A percentile compares a stretch with the other conserved stretches of the same genome.
These are phyloP conservation scores for Coilia nasus DNA, from an alignment of 2,797 vertebrate genomes.

Conservation along the genomic window DNA sequence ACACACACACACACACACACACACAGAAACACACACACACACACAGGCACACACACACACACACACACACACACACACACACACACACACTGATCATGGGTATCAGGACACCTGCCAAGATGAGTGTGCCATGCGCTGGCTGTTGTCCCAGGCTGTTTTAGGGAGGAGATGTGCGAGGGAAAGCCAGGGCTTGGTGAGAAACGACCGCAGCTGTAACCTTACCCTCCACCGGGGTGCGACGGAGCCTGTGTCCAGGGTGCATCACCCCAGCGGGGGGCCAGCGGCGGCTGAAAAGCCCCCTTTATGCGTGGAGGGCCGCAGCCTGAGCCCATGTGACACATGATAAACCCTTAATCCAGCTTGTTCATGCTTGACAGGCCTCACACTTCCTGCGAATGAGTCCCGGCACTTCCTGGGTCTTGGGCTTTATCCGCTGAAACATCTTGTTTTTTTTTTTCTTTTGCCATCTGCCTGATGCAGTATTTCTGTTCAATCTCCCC, in stretches of 20 bases:
- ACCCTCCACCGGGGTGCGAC: slow-evolving; percentile 26
- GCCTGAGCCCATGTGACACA: slow-evolving; percentile 46
- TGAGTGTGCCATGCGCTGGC: slow-evolving; percentile 24
- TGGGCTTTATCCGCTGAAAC: neutral
- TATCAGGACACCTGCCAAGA: neutral
- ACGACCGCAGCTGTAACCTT: slow-evolving; percentile 36
- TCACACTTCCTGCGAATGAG: slow-evolving; percentile 50
- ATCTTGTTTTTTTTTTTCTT: slow-evolving; percentile 22
- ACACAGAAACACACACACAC: neutral
- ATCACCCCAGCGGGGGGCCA: slow-evolving; percentile 28
- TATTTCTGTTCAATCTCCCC: slow-evolving; percentile 31
- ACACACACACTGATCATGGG: neutral
- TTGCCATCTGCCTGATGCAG: slow-evolving; percentile 23
- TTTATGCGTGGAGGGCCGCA: slow-evolving; percentile 45
- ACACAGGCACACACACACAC: neutral
- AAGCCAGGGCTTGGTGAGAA: slow-evolving; percentile 33
- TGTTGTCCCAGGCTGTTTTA: slow-evolving; percentile 26
- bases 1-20: too few relatives aligned
- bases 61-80: slow-evolving; percentile 1
- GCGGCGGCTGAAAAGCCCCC: slow-evolving; percentile 43
- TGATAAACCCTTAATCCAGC: slow-evolving; percentile 49
- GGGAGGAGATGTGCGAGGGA: slow-evolving; percentile 14
- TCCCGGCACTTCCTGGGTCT: slow-evolving; percentile 34
- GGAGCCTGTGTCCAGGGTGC: slow-evolving; percentile 1
- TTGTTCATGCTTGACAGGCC: slow-evolving; percentile 40